Base-by-base conservation (phyloP, 2,113 vertebrate genomes). In the Pardalotus punctatus region DNA sequence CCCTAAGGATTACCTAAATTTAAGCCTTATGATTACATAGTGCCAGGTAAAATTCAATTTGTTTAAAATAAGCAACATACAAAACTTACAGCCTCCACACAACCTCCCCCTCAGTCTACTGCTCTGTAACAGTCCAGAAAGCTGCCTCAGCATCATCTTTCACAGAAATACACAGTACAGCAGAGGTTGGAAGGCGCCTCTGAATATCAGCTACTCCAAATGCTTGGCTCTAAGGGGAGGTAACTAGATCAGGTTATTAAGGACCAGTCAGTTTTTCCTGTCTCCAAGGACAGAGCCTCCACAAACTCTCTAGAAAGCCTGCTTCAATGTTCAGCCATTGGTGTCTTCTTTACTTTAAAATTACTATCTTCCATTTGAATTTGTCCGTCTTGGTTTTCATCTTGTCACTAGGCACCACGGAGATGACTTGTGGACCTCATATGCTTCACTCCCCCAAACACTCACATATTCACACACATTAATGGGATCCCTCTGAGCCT, bases 401-500 rank as follows among this genome's bases (percentile, higher is more conserved):
- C 21, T n/a, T 48, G 24, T 33, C 47, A 61, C 14, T 36, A 31
- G 16, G 28, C 56, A 81, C 8, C 9, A 36, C 19, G 40, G 20
- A 82, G 6, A 69, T 33, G 23, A 57, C 35, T 36, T 25, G 47
- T 62, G 21, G 21, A 31, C 10, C 15, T 80, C 54, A 45, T 3
- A 56, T 2, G 5, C 9, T n/a, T 42, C n/a, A 23, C 24, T 19
- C 3, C 4, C 3, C 9, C 4, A 43, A 28, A 27, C 43, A 62
- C 48, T 38, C 27, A 35, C 10, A 38, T 35, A 82, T 19, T 73
- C 51, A 60, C 11, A 50, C 21, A 76, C 36, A 64, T 3, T 28
- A 29, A 61, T 17, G 4, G 21, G 40, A 73, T 28, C 10, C 15
- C 9, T 22, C 27, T 0, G 0, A 74, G 31, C 21, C 14, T 67